Base-by-base conservation (phyloP, 2,888 invertebrate genomes). In the Atethmia centrago region DNA sequence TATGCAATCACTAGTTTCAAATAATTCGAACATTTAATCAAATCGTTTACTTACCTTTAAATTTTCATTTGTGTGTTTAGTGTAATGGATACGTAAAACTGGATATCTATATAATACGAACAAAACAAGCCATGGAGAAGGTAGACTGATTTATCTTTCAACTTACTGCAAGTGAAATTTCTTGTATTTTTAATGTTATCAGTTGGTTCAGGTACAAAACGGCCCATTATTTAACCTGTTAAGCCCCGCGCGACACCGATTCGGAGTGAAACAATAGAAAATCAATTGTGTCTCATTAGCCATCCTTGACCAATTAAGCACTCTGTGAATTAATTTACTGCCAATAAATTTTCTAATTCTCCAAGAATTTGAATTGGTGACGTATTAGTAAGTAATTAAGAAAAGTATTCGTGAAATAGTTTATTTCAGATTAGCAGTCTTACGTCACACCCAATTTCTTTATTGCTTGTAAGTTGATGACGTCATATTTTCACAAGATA, bases 401-500 rank as follows among this genome's bases (percentile, higher is more conserved):
- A n/a, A 56, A 40, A n/a, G 0, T 70, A 5, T 28, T n/a, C 19
- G 3, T 42, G 7, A 19, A 56, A n/a, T 58, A 21, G 0, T 14
- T 40, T 10, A 19, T n/a, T 42, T 16, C 2, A 10, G 1, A 16
- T 25, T 8, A 3, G 4, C 8, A n/a, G 4, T 7, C 14, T 25
- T 14, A 61, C n/a, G 9, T 59, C 4, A 12, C 25, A 31, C 2
- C 2, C 7, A 51, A 12, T 0, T 36, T 62, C 25, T 45, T 3
- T 10, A 25, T 25, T 14, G 36, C 45, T 40, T 14, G 5, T 25
- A 19, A 3, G n/a, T 63, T 28, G 40, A 21, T 76, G 31, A 76
- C 25, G 66, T 25, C 21, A 76, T 76, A 25, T 55, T 42, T 28
- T 42, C n/a, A 14, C 7, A 16, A n/a, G n/a, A 40, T 53, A 66